These are phyloP conservation scores for Ciconia boyciana DNA, from an alignment of 2,113 vertebrate genomes.

Conservation along the genomic window DNA sequence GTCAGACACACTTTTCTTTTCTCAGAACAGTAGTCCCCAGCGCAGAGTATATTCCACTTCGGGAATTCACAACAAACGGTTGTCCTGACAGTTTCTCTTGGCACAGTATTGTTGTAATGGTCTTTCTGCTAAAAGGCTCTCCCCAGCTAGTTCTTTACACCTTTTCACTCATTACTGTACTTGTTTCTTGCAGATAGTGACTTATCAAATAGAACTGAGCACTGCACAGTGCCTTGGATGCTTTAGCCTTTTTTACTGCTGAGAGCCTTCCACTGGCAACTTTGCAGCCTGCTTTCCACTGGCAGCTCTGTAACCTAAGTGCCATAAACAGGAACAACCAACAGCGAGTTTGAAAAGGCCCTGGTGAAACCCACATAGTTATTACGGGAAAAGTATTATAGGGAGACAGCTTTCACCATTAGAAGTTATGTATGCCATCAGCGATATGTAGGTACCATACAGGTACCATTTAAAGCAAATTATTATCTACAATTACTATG, in stretches of 20 bases:
- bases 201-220: neutral
- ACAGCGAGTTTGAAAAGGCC: neutral
- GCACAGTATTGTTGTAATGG: fast-evolving
- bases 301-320: neutral
- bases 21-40: neutral
- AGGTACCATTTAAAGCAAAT: neutral
- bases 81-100: neutral
- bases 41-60: neutral
- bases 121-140: neutral
- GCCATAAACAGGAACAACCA: neutral
- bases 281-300: neutral
- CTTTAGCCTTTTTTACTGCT: neutral
- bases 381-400: neutral
- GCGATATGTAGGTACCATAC: fast-evolving
- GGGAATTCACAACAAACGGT: neutral
- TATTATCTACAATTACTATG: neutral
- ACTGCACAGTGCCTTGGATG: neutral
- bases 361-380: neutral
- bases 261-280: neutral
- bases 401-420: neutral
- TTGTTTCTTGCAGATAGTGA: neutral
- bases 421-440: neutral
- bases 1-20: neutral
- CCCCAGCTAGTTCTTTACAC: neutral
- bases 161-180: neutral